Evolutionary conservation across 2,888 invertebrate species (phyloP).

Genomic region (Callosobruchus maculatus): DNA sequence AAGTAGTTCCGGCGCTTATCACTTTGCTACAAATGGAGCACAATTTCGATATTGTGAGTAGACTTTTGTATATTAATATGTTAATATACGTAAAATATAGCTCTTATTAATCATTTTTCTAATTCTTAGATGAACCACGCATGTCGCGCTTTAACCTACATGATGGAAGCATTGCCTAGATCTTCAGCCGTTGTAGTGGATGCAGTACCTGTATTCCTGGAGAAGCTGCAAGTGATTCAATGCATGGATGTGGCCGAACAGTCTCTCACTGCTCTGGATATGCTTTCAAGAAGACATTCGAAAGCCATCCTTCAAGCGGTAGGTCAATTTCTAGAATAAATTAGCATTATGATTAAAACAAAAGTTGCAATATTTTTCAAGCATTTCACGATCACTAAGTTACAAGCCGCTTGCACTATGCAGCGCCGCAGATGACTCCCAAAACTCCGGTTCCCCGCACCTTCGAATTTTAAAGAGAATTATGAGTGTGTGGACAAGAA

Average conservation of each 20-base stretch:
- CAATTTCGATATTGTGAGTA: constrained; percentile 90
- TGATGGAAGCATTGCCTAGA: constrained; percentile 97
- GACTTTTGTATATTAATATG: neutral
- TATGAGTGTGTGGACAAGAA: no score
- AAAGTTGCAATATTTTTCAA: no score
- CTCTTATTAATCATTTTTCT: no score
- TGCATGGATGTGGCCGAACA: constrained; percentile 99
- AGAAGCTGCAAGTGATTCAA: constrained; percentile 95
- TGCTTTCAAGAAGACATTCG: constrained; percentile 93
- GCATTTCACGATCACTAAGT: no score
- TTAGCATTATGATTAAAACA: no score
- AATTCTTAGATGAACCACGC: constrained; percentile 91
- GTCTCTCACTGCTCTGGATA: constrained; percentile 93
- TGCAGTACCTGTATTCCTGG: constrained; percentile 94
- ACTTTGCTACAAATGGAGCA: constrained; percentile 92
- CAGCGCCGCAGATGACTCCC: no score
- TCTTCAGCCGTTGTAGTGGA: constrained; percentile 95
- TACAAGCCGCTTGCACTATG: no score
- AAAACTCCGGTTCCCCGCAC: no score
- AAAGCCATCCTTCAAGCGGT: constrained; percentile 93
- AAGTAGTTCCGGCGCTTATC: constrained; percentile 93
- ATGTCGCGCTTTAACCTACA: constrained; percentile 95
- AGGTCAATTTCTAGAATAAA: no score
- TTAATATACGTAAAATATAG: no score
- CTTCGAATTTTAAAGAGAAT: no score